A percentile compares a stretch with the other conserved stretches of the same genome.
Conservation (phyloP, 92 coral and sea anemone genomes). For the Virgularia gustaviana region DNA sequence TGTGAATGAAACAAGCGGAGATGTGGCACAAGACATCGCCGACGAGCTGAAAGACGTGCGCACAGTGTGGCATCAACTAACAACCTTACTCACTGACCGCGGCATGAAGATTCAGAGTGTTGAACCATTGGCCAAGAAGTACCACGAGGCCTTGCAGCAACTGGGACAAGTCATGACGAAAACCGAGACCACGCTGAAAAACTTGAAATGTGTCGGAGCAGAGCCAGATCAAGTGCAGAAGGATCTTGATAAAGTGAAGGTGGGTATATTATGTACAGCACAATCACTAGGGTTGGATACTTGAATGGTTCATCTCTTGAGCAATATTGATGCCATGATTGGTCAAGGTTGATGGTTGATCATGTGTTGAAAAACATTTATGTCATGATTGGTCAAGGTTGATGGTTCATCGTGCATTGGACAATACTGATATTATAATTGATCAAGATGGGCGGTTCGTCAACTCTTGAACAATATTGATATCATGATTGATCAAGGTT, state of each 20-base stretch:
- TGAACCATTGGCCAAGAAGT: slow-evolving; percentile 57
- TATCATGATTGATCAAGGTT: too few relatives aligned
- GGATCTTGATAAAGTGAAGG: slow-evolving; percentile 68
- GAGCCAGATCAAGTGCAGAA: slow-evolving; percentile 67
- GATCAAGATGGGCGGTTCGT: too few relatives aligned
- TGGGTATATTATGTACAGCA: slow-evolving; percentile 2
- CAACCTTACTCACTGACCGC: slow-evolving; percentile 57
- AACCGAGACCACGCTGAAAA: slow-evolving; percentile 62
- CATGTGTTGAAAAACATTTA: too few relatives aligned
- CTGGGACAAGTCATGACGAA: slow-evolving; percentile 64
- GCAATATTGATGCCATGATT: too few relatives aligned
- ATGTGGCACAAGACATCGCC: slow-evolving; percentile 57
- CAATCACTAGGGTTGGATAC: neutral
- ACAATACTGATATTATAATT: too few relatives aligned
- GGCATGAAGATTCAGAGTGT: slow-evolving; percentile 56
- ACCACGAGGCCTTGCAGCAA: slow-evolving; percentile 65
- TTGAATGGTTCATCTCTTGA: too few relatives aligned
- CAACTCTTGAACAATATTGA: too few relatives aligned
- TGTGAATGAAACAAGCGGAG: slow-evolving; percentile 69
- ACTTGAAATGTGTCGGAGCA: slow-evolving; percentile 76
- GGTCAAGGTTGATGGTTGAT: too few relatives aligned
- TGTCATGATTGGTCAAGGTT: too few relatives aligned
- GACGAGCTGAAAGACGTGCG: slow-evolving; percentile 72
- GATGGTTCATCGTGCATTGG: too few relatives aligned
- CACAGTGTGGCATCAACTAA: slow-evolving; percentile 68